These are phyloP conservation scores for Monochamus saltuarius DNA, from an alignment of 1,140 invertebrate genomes.

Conservation along the genomic window DNA sequence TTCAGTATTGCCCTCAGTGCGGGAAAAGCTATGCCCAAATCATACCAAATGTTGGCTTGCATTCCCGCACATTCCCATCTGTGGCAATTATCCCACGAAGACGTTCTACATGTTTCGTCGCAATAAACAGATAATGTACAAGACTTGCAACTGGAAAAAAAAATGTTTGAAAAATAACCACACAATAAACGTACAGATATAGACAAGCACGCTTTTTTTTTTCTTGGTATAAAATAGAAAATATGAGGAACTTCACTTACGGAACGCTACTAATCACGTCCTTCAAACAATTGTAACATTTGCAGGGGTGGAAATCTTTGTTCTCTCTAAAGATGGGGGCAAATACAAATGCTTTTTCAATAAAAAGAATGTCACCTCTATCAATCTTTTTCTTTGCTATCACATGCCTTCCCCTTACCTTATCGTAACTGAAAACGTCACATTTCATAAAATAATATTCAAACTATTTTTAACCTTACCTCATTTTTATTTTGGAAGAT, in stretches of 20 bases:
- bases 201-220: neutral
- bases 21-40: constrained; percentile 76
- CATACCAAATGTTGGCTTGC: constrained; percentile 61
- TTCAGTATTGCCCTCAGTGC: constrained; percentile 65
- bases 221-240: neutral
- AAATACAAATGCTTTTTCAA: constrained; percentile 71
- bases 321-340: constrained; percentile 52
- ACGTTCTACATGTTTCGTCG: constrained; percentile 59
- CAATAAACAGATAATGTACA: constrained; percentile 71
- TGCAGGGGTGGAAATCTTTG: constrained; percentile 38
- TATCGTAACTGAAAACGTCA: constrained; percentile 42
- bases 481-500: constrained; percentile 42
- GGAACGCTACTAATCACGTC: constrained; percentile 40
- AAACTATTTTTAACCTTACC: constrained; percentile 27
- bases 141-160: constrained; percentile 59
- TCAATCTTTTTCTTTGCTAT: constrained; percentile 57
- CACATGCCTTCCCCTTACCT: constrained; percentile 57
- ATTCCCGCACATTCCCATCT: constrained; percentile 72
- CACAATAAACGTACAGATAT: constrained; percentile 5
- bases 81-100: constrained; percentile 66
- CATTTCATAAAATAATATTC: neutral
- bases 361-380: constrained; percentile 65
- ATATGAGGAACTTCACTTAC: constrained; percentile 37
- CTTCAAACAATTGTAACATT: constrained; percentile 47
- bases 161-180: neutral